These are phyloP conservation scores for Sternarchorhynchus goeldii DNA, from an alignment of 2,797 vertebrate species.

Conservation along the genomic window DNA sequence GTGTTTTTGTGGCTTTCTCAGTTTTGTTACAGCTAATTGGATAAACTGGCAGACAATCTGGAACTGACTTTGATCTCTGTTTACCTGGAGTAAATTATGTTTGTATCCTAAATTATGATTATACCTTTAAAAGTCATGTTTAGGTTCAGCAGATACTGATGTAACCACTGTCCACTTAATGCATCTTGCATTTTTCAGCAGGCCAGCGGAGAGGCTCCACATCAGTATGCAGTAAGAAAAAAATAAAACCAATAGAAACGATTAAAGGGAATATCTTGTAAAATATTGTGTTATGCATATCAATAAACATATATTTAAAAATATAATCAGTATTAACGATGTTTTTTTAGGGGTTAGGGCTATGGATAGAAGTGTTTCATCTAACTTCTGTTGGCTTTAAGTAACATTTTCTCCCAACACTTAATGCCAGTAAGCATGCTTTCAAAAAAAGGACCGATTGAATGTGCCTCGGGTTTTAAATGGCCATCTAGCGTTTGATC, in stretches of 20 bases:
- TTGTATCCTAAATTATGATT: too few relatives aligned
- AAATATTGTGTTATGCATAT: not conserved
- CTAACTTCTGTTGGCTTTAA: too few relatives aligned
- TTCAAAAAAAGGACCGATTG: too few relatives aligned
- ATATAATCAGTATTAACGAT: not conserved
- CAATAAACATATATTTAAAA: conserved; percentile 16
- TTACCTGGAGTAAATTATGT: not conserved
- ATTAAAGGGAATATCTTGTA: conserved; percentile 11
- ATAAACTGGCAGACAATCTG: not conserved
- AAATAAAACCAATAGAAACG: not conserved
- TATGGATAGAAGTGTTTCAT: too few relatives aligned
- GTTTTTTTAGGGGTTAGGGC: not conserved
- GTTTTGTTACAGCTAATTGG: too few relatives aligned
- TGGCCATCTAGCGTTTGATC: too few relatives aligned
- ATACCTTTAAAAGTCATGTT: not conserved
- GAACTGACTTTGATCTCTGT: not conserved
- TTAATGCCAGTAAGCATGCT: too few relatives aligned
- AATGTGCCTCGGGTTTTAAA: too few relatives aligned
- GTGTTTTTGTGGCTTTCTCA: too few relatives aligned
- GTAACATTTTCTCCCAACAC: too few relatives aligned
- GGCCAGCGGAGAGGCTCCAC: too few relatives aligned
- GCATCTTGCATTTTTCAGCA: too few relatives aligned
- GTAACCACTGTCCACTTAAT: not conserved
- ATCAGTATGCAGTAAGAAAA: not conserved
- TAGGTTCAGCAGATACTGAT: not conserved